Conservation (phyloP, 2,888 invertebrate genomes). For the Sthenelais limicola region DNA sequence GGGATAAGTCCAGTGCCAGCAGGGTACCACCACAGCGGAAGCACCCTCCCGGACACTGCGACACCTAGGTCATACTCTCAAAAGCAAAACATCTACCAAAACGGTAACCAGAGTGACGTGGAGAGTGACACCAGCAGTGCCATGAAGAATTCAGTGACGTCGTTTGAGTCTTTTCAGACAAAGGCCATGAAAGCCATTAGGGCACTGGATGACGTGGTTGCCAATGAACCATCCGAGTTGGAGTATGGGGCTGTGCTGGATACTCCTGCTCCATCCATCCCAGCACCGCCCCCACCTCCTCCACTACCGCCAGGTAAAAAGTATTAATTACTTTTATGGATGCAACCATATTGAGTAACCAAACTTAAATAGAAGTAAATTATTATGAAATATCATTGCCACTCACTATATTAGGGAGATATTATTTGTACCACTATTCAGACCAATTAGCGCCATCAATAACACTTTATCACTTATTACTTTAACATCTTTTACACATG, state of each 20-base stretch:
- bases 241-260: constrained; percentile 21
- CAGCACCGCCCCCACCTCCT: constrained; percentile 45
- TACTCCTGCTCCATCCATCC: background rate
- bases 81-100: too few species aligned
- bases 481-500: too few species aligned
- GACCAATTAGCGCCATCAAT: too few species aligned
- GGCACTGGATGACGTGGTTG: constrained; percentile 68
- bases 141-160: constrained; percentile 37
- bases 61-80: too few species aligned
- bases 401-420: too few species aligned
- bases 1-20: too few species aligned
- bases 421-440: too few species aligned
- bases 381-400: too few species aligned
- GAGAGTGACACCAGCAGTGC: constrained; percentile 34
- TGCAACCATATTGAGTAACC: background rate
- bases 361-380: too few species aligned
- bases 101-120: constrained; percentile 32
- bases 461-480: too few species aligned
- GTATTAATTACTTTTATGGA: background rate
- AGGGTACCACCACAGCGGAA: too few species aligned
- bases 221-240: constrained; percentile 54
- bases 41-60: too few species aligned
- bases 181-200: constrained; percentile 64
- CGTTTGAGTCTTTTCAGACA: constrained; percentile 59
- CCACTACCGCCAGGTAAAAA: constrained; percentile 53